Base-by-base conservation (phyloP, 2,797 vertebrate species). In the Enteromius afrohamiltoni region DNA sequence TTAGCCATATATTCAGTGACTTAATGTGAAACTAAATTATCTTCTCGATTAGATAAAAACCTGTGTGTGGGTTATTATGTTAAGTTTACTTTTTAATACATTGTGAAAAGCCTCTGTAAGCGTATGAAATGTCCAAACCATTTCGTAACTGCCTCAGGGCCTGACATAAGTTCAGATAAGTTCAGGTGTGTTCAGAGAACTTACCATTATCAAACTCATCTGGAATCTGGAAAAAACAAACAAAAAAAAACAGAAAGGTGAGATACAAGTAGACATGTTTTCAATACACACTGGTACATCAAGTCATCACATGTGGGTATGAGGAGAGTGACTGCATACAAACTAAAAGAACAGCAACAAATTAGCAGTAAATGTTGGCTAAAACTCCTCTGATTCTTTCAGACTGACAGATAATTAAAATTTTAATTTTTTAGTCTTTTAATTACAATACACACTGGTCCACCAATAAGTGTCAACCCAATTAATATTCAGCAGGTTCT, bases 141-240 rank as follows among this genome's bases (percentile, higher is more conserved):
- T 70, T 29, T 1, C 1, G 58, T 47, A 37, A 70, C 23, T 16
- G 58, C 21, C 42, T 2, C 19, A 49, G n/a, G 26, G 8, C 34
- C 14, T 16, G 26, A 58, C 77, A 40, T 10, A 40, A 9, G 21
- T 70, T 65, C 16, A 74, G 67, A 74, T 23, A 79, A 79, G n/a
- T 45, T 42, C 40, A 42, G 40, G 7, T 42, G 40, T 42, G 40
- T 42, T 42, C 40, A 42, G 64, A 23, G 83, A 82, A 95, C 96
- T 97, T 90, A 98, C 97, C 97, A 42, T 87, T 92, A 91, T 97
- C 96, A 51, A 97, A 98, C 89, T 97, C 97, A 69, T 98, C 97
- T 0, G 95, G 95, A 89, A 98, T 96, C 97, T 98, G 91, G 31
- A 82, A 86, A 34, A 58, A 45, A 88, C 16, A 5, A 14, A 85